phyloP scores from a whole-genome alignment of 1,140 invertebrate genomes.

The Plectus sambesii region DNA sequence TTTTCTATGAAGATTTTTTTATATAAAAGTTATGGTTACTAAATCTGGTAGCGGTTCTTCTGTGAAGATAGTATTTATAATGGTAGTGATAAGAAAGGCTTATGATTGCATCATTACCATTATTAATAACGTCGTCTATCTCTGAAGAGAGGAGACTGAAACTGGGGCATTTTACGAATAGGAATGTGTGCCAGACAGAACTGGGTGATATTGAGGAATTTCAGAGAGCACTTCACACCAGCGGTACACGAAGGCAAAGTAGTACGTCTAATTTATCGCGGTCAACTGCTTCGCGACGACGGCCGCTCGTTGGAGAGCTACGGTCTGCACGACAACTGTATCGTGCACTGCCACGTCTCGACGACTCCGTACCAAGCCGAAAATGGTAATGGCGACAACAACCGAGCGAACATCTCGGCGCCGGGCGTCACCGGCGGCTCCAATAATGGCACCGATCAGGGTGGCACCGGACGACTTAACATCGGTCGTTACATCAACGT shows the following conservation, averaged over 20 bases:
- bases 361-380: constrained; percentile 17
- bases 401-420: no score
- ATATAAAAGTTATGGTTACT: neutral
- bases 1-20: neutral
- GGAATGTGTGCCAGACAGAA: neutral
- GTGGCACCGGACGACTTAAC: no score
- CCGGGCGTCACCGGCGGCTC: no score
- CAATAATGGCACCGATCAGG: no score
- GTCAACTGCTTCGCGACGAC: constrained; percentile 33
- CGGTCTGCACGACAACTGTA: constrained; percentile 29
- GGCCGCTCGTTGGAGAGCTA: constrained; percentile 28
- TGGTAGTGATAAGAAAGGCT: no score
- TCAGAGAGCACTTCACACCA: constrained; percentile 19
- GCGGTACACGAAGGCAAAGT: constrained; percentile 24
- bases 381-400: no score
- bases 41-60: neutral
- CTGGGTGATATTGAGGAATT: constrained; percentile 2
- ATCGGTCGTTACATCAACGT: no score
- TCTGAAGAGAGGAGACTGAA: no score
- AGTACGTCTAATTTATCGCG: constrained; percentile 29
- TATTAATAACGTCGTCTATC: no score
- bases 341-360: constrained; percentile 33
- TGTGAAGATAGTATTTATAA: no score
- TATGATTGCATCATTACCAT: no score
- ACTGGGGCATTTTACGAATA: constrained; percentile 22